These are phyloP conservation scores for Hippocampus kuda DNA, from an alignment of 2,797 vertebrate species.

Conservation along the genomic window DNA sequence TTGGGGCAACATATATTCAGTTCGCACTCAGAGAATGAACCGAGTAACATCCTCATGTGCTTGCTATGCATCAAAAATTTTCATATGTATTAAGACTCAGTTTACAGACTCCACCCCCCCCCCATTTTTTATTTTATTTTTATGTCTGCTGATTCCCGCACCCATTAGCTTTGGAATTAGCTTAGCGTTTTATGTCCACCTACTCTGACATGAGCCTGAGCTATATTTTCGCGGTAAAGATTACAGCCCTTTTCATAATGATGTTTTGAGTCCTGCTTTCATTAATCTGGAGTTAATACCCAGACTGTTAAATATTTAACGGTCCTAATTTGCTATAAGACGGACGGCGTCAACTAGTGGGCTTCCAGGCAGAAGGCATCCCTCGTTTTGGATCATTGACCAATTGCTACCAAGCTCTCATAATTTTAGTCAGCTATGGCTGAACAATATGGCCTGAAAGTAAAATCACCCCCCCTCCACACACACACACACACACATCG, in stretches of 20 bases:
- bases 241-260: conserved; percentile 36
- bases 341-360: conserved; percentile 20
- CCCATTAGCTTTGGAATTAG: conserved; percentile 29
- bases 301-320: conserved; percentile 67
- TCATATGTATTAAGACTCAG: conserved; percentile 4
- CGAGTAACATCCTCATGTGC: background rate
- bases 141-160: conserved; percentile 21
- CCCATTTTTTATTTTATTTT: background rate
- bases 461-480: too few relatives aligned
- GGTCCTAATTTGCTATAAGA: conserved; percentile 46
- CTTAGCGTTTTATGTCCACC: conserved; percentile 18
- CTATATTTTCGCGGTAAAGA: conserved; percentile 29
- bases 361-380: background rate
- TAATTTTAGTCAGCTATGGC: too few relatives aligned
- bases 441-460: too few relatives aligned
- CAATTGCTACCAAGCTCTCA: conserved; percentile 20
- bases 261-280: conserved; percentile 37
- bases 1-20: conserved; percentile 4
- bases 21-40: background rate
- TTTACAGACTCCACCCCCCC: conserved; percentile 6
- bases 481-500: too few relatives aligned
- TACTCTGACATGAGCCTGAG: conserved; percentile 22
- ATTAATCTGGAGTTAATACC: conserved; percentile 63
- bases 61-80: background rate
- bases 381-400: conserved; percentile 26